phyloP scores from a whole-genome alignment of 2,888 invertebrate genomes.

The Baccha elongata region DNA sequence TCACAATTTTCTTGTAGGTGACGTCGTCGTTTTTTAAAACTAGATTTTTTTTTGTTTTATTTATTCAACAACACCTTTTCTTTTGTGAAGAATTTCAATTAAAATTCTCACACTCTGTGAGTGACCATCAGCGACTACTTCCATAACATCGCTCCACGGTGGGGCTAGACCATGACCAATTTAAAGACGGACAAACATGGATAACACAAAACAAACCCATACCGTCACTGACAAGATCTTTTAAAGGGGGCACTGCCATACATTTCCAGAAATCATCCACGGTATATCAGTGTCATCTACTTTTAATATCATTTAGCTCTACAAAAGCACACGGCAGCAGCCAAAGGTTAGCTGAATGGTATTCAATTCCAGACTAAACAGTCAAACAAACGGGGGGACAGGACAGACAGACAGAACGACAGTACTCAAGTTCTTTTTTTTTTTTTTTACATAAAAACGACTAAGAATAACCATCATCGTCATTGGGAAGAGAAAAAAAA shows the following conservation, averaged over 20 bases:
- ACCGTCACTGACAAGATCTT: constrained; percentile 44
- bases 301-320: constrained; percentile 74
- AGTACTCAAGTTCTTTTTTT: constrained; percentile 42
- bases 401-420: constrained; percentile 41
- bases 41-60: constrained; percentile 40
- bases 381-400: constrained; percentile 37
- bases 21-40: constrained; percentile 24
- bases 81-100: constrained; percentile 72
- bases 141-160: constrained; percentile 17
- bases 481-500: constrained; percentile 35
- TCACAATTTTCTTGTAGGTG: no score
- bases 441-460: constrained; percentile 62
- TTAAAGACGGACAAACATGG: constrained; percentile 26
- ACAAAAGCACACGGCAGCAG: constrained; percentile 64
- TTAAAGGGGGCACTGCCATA: constrained; percentile 49
- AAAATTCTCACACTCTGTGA: constrained; percentile 73
- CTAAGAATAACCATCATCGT: constrained; percentile 26
- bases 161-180: constrained; percentile 71
- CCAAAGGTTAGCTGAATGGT: constrained; percentile 34
- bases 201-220: constrained; percentile 41
- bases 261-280: constrained; percentile 75
- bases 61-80: constrained; percentile 48
- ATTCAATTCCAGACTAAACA: constrained; percentile 36
- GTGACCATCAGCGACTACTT: constrained; percentile 26
- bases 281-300: constrained; percentile 76